phyloP scores from a whole-genome alignment of 2,888 invertebrate genomes.

The Drosophila peninsularis region DNA sequence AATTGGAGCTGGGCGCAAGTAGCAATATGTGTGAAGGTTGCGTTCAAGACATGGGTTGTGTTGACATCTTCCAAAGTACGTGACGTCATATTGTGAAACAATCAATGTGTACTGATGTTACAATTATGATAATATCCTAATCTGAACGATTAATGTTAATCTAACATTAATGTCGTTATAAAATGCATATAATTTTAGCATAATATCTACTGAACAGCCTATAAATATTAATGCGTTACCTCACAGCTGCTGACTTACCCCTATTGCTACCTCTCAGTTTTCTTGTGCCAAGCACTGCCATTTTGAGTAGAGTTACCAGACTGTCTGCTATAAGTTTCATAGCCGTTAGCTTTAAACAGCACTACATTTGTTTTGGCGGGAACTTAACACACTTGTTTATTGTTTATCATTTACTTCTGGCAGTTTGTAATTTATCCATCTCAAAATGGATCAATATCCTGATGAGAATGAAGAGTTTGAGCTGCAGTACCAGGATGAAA shows the following conservation, averaged over 20 bases:
- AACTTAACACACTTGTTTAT: conserved; percentile 35
- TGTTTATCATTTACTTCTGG: conserved; percentile 23
- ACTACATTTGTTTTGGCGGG: conserved; percentile 40
- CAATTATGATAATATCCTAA: neutral
- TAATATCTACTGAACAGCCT: neutral
- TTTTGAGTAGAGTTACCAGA: conserved; percentile 36
- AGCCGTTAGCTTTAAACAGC: conserved; percentile 26
- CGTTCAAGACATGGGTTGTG: neutral
- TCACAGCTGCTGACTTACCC: neutral
- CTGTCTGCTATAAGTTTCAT: neutral
- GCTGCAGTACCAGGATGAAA: conserved; percentile 89
- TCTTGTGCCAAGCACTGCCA: neutral
- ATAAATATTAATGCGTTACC: neutral
- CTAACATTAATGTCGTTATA: too few species aligned
- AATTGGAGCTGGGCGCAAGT: conserved; percentile 12
- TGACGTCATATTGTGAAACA: conserved; percentile 14
- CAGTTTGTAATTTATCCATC: neutral
- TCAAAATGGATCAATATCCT: conserved; percentile 82
- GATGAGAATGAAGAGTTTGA: conserved; percentile 88
- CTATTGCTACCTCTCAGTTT: neutral
- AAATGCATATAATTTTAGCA: fast-evolving
- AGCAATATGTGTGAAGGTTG: conserved; percentile 11
- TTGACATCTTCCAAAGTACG: neutral
- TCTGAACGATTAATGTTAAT: fast-evolving
- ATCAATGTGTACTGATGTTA: fast-evolving